Conservation (phyloP, 1,140 invertebrate genomes). For the Adelges cooleyi region DNA sequence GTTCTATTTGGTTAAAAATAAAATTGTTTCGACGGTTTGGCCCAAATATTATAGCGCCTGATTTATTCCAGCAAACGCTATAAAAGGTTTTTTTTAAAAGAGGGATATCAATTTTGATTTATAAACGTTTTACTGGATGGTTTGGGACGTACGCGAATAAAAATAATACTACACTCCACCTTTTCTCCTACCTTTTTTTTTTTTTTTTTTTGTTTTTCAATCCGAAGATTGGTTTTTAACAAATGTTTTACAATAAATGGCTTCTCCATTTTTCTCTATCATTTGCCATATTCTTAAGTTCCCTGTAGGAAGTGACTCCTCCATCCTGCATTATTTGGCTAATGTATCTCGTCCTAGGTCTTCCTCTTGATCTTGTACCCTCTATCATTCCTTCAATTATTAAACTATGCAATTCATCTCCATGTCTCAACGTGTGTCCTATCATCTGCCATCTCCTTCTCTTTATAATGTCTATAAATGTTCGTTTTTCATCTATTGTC, state of each 20-base stretch:
- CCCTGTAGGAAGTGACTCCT: not conserved
- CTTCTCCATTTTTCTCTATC: not conserved
- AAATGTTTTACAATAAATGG: not conserved
- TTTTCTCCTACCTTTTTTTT: no score
- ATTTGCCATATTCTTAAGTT: not conserved
- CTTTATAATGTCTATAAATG: not conserved
- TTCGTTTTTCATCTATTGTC: not conserved
- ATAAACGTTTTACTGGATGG: no score
- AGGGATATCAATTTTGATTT: no score
- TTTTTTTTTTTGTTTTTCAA: slow-evolving; percentile 33
- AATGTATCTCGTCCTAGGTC: not conserved
- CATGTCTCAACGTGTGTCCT: not conserved
- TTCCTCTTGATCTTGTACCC: not conserved
- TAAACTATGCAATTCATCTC: not conserved
- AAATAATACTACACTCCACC: no score
- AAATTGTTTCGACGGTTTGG: no score
- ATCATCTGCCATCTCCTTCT: not conserved
- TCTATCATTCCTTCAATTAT: not conserved
- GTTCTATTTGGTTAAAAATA: no score
- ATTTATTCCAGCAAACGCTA: no score
- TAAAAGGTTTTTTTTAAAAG: no score
- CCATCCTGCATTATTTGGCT: not conserved
- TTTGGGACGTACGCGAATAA: no score
- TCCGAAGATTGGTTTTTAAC: not conserved
- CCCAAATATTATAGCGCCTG: no score